Evolutionary conservation across 2,888 invertebrate genomes (phyloP), one percentile per base, ranked within the genome.

Genomic region (Acleris literana): DNA sequence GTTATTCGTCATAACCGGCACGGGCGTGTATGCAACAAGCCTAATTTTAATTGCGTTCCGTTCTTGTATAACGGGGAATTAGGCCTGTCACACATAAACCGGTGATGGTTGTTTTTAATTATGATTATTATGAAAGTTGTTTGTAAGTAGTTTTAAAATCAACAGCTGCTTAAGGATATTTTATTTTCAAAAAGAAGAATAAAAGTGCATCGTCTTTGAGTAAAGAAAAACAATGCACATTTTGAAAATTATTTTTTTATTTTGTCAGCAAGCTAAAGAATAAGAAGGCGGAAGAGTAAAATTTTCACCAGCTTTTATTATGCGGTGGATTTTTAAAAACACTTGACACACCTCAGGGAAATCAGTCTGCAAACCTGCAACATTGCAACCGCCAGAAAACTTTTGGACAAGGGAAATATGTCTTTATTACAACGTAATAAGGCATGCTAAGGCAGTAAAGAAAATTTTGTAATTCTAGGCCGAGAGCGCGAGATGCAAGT

Each of bases 271-370:
- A 46, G 46, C 52, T 52, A 25, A 64, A 60, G 39, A 43, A 58
- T 52, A 66, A 66, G 56, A 63, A 29, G 39, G 16, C 75, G 77
- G 75, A 82, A 82, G 81, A 76, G 82, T 78, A 84, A 86, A 85
- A 87, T 85, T 86, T 84, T 68, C 81, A 82, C 83, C 82, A 78
- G 11, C 84, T 85, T 84, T 83, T 85, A 85, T 80, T 78, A 79
- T 75, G 82, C 78, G 79, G 84, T 77, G 79, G 83, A 85, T 88
- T 88, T 87, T 87, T 80, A 82, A 85, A 87, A 90, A 88, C 84
- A 85, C 78, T 80, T 80, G 76, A 77, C 76, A 74, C 79, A 79
- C 91, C 91, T 85, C 78, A 80, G 91, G 91, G 91, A 92, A 92
- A 92, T 92, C 90, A 90, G 80, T 80, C 81, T 83, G 83, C 81